These are phyloP conservation scores for Rhinolophus sinicus DNA, from an alignment of 2,113 vertebrate species.

Conservation along the genomic window DNA sequence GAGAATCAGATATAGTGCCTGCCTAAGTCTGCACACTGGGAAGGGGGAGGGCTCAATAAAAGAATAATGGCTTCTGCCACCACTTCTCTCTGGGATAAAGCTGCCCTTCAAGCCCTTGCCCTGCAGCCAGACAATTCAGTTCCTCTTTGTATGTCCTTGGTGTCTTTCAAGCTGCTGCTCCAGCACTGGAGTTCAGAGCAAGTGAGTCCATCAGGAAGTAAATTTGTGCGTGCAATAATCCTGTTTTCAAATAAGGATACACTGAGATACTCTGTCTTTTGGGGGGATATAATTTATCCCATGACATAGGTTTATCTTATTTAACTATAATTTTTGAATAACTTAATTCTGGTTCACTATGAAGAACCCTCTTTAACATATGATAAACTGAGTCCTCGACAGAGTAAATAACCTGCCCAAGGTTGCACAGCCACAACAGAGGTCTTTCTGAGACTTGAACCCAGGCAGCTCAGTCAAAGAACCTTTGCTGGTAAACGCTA, in stretches of 20 bases:
- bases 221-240: not conserved
- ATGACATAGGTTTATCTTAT: not conserved
- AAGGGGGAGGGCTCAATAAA: no score
- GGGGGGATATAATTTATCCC: not conserved
- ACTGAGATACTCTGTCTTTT: not conserved
- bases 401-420: not conserved
- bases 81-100: no score
- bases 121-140: no score
- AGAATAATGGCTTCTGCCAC: no score
- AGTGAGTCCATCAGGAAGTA: no score
- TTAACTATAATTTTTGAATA: not conserved
- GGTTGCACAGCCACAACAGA: not conserved
- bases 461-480: not conserved
- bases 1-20: no score
- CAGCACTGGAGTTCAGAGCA: no score
- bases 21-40: no score
- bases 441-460: not conserved
- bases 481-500: no score
- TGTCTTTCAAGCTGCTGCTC: no score
- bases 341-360: not conserved
- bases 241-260: not conserved
- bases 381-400: not conserved
- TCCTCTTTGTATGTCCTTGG: no score
- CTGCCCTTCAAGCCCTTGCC: no score
- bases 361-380: not conserved